A percentile compares a stretch with the other conserved stretches of the same genome.
Conservation (phyloP, 1,140 invertebrate species). For the Drosophila trapezifrons region DNA sequence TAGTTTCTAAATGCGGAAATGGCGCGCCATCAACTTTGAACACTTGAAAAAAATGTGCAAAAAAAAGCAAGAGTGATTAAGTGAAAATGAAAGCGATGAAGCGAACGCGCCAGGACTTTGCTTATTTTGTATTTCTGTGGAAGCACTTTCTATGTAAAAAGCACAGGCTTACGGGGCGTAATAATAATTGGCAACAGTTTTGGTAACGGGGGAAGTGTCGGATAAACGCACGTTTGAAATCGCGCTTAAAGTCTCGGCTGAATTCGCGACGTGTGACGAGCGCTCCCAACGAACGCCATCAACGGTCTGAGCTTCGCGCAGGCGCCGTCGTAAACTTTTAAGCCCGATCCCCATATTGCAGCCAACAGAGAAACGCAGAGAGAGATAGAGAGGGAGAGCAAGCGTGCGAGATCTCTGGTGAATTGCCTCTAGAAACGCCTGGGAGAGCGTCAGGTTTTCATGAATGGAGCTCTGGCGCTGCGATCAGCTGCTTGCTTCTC, state of each 20-base stretch:
- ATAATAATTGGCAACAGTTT: background rate
- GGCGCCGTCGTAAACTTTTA: constrained; percentile 66
- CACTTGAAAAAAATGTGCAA: constrained; percentile 36
- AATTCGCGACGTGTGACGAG: constrained; percentile 64
- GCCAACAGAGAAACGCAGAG: background rate
- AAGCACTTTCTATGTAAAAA: constrained; percentile 20
- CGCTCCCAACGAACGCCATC: constrained; percentile 69
- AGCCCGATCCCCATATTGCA: constrained; percentile 35
- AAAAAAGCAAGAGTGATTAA: constrained; percentile 27
- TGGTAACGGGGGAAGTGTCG: background rate
- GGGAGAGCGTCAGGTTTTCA: constrained; percentile 24
- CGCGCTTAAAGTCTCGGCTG: constrained; percentile 23
- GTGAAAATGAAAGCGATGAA: constrained; percentile 5
- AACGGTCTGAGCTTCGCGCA: constrained; percentile 76
- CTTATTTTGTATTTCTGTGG: background rate
- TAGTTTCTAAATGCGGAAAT: constrained; percentile 69
- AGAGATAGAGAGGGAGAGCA: background rate
- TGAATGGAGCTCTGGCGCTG: constrained; percentile 29
- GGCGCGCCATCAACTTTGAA: constrained; percentile 36
- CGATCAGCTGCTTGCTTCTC: constrained; percentile 20
- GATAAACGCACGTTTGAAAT: constrained; percentile 20
- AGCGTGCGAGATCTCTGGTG: background rate
- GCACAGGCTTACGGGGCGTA: constrained; percentile 9
- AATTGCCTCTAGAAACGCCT: background rate
- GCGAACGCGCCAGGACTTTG: background rate